phyloP scores from a whole-genome alignment of 2,797 vertebrate genomes.

The Acipenser oxyrinchus region DNA sequence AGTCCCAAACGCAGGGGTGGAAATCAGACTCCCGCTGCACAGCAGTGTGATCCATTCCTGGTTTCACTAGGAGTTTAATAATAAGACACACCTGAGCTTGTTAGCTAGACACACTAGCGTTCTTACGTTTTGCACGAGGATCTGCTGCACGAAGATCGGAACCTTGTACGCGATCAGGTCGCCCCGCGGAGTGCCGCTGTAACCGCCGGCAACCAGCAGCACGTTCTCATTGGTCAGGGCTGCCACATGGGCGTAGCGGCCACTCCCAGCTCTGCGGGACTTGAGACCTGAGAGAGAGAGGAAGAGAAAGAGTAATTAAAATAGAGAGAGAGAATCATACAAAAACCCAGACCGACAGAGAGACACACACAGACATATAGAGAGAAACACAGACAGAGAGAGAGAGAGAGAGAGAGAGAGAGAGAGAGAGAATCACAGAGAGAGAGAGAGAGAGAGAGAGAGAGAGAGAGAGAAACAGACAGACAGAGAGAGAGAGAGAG shows the following conservation, averaged over 20 bases:
- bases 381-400: too few species aligned
- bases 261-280: conserved; percentile 44
- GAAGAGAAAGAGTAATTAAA: neutral
- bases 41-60: too few species aligned
- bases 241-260: conserved; percentile 84
- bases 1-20: too few species aligned
- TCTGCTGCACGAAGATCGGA: conserved; percentile 59
- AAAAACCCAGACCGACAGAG: neutral
- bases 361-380: neutral
- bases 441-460: too few species aligned
- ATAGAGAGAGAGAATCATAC: neutral
- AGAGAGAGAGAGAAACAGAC: too few species aligned
- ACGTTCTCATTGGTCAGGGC: conserved; percentile 80
- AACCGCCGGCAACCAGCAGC: conserved; percentile 79
- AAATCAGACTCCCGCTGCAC: too few species aligned
- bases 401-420: too few species aligned
- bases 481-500: too few species aligned
- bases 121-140: conserved; percentile 34
- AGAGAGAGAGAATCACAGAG: too few species aligned
- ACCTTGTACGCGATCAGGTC: conserved; percentile 88
- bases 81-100: too few species aligned
- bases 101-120: too few species aligned
- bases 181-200: conserved; percentile 74
- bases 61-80: too few species aligned
- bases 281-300: conserved; percentile 50